A percentile compares a stretch with the other conserved stretches of the same genome.
Evolutionary conservation across 2,888 invertebrate genomes (phyloP).

Genomic region (Lepetodrilus schrolli): DNA sequence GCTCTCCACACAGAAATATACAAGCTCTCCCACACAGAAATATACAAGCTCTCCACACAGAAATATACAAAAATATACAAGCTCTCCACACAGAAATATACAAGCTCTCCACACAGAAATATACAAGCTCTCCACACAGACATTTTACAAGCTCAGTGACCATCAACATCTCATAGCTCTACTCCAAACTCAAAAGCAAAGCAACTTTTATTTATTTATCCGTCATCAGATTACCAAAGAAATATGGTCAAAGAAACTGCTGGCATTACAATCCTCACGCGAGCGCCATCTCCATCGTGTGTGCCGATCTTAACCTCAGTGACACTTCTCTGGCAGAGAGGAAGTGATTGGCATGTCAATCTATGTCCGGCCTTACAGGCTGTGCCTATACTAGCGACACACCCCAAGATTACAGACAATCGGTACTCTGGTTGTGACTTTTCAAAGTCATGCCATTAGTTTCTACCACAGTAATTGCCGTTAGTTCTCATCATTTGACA

Average conservation of each 20-base stretch:
- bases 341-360: constrained; percentile 24
- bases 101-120: no score
- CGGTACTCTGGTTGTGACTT: constrained; percentile 40
- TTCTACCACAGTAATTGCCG: neutral
- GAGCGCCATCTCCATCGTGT: constrained; percentile 21
- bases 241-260: constrained; percentile 34
- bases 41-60: no score
- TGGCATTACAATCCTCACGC: neutral
- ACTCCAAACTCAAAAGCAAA: no score
- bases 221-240: constrained; percentile 74
- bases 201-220: neutral
- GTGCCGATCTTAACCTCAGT: neutral
- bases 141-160: no score
- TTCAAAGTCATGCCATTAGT: no score
- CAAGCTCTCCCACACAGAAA: no score
- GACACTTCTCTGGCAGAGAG: neutral
- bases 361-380: constrained; percentile 66
- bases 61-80: no score
- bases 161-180: no score
- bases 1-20: no score
- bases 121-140: no score
- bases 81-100: no score
- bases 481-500: constrained; percentile 35
- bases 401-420: constrained; percentile 67
- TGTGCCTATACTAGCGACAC: constrained; percentile 34